phyloP scores from a whole-genome alignment of 1,140 invertebrate species.

The Asobara japonica region DNA sequence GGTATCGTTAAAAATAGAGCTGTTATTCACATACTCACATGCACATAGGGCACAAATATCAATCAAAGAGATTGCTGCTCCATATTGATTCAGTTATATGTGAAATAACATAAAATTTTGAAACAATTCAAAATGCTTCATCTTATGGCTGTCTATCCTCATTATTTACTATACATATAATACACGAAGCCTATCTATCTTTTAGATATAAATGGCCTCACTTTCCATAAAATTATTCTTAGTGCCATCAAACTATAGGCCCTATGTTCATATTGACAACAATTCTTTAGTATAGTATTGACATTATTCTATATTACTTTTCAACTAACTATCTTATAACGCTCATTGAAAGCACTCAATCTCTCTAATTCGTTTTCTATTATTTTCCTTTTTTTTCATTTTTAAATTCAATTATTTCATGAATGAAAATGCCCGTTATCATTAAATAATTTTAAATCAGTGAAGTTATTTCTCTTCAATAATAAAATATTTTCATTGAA shows the following conservation, averaged over 20 bases:
- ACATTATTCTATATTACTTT: conserved; percentile 16
- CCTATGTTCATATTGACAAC: conserved; percentile 64
- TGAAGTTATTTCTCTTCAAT: conserved; percentile 19
- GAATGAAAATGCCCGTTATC: not conserved
- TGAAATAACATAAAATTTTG: not conserved
- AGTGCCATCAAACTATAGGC: conserved; percentile 57
- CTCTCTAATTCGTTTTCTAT: not conserved
- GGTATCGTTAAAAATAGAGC: not conserved
- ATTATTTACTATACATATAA: conserved; percentile 42
- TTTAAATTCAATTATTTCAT: conserved; percentile 7
- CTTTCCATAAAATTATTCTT: conserved; percentile 55
- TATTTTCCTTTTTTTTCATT: not conserved
- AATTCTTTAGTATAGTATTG: conserved; percentile 22
- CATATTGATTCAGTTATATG: not conserved
- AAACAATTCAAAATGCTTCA: not conserved
- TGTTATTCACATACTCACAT: no score
- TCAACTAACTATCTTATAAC: not conserved
- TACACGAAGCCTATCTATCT: conserved; percentile 51
- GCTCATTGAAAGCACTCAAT: not conserved
- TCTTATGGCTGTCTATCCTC: not conserved
- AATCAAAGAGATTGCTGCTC: no score
- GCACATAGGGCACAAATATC: no score
- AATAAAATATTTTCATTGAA: not conserved
- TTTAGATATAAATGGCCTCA: conserved; percentile 45
- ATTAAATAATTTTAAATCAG: conserved; percentile 26